Evolutionary conservation across 1,140 invertebrate species (phyloP).

Genomic region (Meloidogyne exigua): DNA sequence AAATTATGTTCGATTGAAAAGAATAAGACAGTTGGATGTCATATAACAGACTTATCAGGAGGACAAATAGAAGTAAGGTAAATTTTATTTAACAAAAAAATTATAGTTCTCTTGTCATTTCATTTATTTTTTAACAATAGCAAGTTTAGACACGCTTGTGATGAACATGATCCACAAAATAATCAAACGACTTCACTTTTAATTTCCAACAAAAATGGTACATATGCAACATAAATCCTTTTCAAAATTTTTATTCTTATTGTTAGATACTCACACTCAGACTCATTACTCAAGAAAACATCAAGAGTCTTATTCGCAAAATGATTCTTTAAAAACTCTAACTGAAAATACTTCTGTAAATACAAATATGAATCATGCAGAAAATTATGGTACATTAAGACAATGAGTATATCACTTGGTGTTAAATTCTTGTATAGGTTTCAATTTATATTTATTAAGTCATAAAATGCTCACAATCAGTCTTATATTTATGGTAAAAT

Average conservation of each 20-base stretch:
- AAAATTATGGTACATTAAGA: neutral
- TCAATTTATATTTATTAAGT: neutral
- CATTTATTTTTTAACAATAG: neutral
- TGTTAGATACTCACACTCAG: neutral
- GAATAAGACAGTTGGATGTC: conserved; percentile 18
- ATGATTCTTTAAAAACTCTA: neutral
- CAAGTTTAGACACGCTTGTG: neutral
- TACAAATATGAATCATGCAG: neutral
- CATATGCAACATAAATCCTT: too few relatives aligned
- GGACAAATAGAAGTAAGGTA: conserved; percentile 4
- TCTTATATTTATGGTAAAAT: neutral
- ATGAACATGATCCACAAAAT: neutral
- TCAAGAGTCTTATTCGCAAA: neutral
- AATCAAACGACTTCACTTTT: neutral
- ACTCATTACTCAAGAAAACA: neutral
- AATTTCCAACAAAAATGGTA: neutral
- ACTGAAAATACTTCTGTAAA: conserved; percentile 5
- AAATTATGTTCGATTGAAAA: conserved; percentile 48
- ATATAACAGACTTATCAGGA: conserved; percentile 1
- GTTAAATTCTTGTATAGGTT: too few relatives aligned
- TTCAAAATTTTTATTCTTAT: neutral
- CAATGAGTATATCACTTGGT: neutral
- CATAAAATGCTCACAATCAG: neutral
- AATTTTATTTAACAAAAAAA: neutral
- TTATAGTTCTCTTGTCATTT: neutral